Base-by-base conservation (phyloP, 2,888 invertebrate genomes). In the Balanococcus diminutus region DNA sequence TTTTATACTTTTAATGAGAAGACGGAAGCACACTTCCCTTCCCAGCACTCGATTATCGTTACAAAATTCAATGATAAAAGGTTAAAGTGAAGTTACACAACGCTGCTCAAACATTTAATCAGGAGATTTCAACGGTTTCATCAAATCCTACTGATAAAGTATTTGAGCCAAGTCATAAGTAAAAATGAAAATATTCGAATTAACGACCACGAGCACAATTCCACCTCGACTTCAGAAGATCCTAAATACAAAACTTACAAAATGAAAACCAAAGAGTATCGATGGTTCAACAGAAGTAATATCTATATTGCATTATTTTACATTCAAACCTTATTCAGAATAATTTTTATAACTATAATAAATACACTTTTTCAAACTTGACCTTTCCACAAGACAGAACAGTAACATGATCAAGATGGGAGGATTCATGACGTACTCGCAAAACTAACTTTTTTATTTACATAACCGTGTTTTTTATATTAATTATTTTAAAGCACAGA, bases 401-500 rank as follows among this genome's bases (percentile, higher is more conserved):
- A 31, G 1, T 6, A 28, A 82, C 51, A 56, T 31, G 46, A 51
- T 82, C n/a, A 6, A n/a, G 46, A 28, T 51, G 36, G 32, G 14
- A 46, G 22, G 19, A 46, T 22, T 4, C 11, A 36, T 81, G 31
- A 82, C 25, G 28, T 36, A 79, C 28, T 36, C 36, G 22, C 56
- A 22, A 75, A 36, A 79, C 75, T 79, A 79, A 79, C 19, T 79
- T 79, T 36, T 19, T 32, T 79, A 79, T 79, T 79, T 79, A 79
- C 75, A 79, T 79, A 14, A 36, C 9, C 19, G 32, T 25, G 25
- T 19, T 79, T 36, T 16, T 19, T 36, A n/a, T 16, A 16, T 31
- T 14, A 67, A 67, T 67, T 25, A 28, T 19, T 79, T 79, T 36
- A 79, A 79, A 79, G 75, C 75, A 36, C 75, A 79, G 31, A 79